Base-by-base conservation (phyloP, 2,888 invertebrate species). In the Macropis europaea region DNA sequence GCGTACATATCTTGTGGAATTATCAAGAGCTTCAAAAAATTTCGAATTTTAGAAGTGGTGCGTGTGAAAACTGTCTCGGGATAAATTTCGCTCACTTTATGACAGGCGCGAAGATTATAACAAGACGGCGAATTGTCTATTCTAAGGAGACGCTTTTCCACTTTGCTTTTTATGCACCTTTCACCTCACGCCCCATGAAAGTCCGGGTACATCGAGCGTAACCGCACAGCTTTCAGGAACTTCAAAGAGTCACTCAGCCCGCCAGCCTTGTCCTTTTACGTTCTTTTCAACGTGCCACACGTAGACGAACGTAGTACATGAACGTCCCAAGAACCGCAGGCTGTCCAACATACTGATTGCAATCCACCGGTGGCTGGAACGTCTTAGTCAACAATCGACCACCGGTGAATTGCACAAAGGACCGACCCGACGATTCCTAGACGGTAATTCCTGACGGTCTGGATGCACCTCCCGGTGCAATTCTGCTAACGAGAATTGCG, bases 221-320 rank as follows among this genome's bases (percentile, higher is more conserved):
- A 73, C 73, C 73, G 63, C 64, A 36, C 57, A 63, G 85, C 86
- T 85, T 87, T 85, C 81, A 85, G 82, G 76, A 79, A 86, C 87
- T 87, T 88, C 87, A 87, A 87, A 88, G 88, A 82, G 63, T 63
- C 62, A 52, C 61, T 59, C 75, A 68, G 68, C 63, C n/a, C 63
- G 60, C 50, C 56, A 54, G 50, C 50, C 61, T 45, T 73, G 52
- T 68, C 76, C 75, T 48, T 71, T 67, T 73, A 54, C 61, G 66
- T 66, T 67, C 77, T 56, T 64, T 62, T 47, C 50, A 53, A 50
- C 59, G 19, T 60, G 38, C 15, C 26, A n/a, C 36, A 43, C 3
- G 17, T 43, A 30, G 9, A 56, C 56, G 34, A 17, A 34, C 13
- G 43, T 60, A 47, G 36, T 62, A 36, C 43, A 60, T 57, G 60